These are phyloP conservation scores for Eristalis tenax DNA, from an alignment of 2,888 invertebrate species.

Conservation along the genomic window DNA sequence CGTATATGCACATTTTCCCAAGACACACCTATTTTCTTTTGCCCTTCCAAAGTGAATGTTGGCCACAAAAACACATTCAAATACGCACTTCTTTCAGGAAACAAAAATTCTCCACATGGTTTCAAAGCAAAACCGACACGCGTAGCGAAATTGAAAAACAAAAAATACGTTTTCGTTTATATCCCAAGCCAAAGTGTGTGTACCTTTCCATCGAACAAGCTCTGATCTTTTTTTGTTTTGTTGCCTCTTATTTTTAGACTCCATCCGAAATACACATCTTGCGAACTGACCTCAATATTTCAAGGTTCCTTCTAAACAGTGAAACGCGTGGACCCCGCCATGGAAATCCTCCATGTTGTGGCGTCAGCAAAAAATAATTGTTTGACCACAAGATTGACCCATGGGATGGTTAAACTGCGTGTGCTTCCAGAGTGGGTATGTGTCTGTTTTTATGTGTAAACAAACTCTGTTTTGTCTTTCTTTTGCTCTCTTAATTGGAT, in stretches of 20 bases:
- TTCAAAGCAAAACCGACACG: background rate
- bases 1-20: too few species aligned
- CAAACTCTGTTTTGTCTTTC: conserved; percentile 6
- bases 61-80: background rate
- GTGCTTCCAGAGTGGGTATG: background rate
- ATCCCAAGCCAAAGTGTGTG: background rate
- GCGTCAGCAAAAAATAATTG: background rate
- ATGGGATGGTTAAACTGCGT: background rate
- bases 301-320: background rate
- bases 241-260: background rate
- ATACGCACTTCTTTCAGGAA: background rate
- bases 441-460: background rate
- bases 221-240: background rate
- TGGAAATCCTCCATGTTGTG: background rate
- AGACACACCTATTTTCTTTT: background rate
- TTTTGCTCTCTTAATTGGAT: conserved; percentile 1
- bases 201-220: background rate
- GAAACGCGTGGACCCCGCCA: background rate
- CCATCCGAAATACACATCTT: background rate
- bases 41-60: background rate
- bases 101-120: background rate
- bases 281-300: conserved; percentile 16
- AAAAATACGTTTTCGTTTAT: background rate
- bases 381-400: background rate
- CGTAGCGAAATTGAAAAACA: background rate